Base-by-base conservation (phyloP, 2,113 vertebrate species). In the Canis aureus region DNA sequence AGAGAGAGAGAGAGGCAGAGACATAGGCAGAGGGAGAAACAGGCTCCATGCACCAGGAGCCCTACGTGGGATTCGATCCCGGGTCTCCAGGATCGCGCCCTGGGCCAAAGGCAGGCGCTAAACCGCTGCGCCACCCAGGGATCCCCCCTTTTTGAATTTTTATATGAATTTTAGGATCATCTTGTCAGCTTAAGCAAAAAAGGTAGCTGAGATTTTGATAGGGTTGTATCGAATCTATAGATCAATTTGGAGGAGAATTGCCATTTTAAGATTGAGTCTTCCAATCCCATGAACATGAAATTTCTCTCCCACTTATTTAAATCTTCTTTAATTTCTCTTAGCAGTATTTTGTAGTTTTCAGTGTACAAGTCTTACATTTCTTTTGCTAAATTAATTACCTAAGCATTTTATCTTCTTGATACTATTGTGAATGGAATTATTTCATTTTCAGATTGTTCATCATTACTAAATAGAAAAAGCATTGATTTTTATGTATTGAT, bases 311-410 rank as follows among this genome's bases (percentile, higher is more conserved):
- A 22, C 51, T 73, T 82, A 74, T 94, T 86, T 59, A 69, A 88
- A 51, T 74, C n/a, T 74, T 88, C 74, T 87, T 94, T 20, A 35
- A 83, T 83, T 94, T 87, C 67, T 76, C 43, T 83, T 81, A 90
- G 27, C 23, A 89, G 32, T 73, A 83, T 90, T 95, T 78, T 84
- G 8, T 74, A 62, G 67, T 10, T 84, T 84, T 57, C 49, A 71
- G 19, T 55, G 32, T 87, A 87, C 2, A 25, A 32, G 12, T 87
- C 66, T 87, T 87, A 32, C 3, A 49, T 35, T 81, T 81, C 64
- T 69, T 71, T 73, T 91, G 71, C 35, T 43, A 74, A 74, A 74
- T 74, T 74, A 23, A 25, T 43, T 38, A 11, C 35, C 71, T 74
- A 74, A 74, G 11, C 38, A 43, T 74, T 74, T 74, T 74, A 74